Conservation (phyloP, 2,888 invertebrate genomes). For the Rhagonycha lutea region DNA sequence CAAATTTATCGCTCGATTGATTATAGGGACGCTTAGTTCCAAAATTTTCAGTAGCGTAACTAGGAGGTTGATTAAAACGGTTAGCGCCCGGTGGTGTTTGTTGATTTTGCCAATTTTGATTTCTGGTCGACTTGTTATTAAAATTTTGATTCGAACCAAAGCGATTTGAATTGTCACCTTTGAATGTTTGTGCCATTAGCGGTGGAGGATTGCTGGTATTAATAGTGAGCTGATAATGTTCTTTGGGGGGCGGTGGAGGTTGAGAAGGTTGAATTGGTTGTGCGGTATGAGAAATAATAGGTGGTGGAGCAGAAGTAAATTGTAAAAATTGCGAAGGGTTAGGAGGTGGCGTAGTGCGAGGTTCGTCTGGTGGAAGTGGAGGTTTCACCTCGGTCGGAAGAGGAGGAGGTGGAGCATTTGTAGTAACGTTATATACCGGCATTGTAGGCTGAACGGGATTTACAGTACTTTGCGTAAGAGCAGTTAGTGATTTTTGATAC, state of each 20-base stretch:
- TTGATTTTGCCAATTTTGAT: constrained; percentile 20
- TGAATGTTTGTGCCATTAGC: background rate
- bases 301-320: constrained; percentile 39
- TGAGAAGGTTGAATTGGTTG: constrained; percentile 39
- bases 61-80: constrained; percentile 17
- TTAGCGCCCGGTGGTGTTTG: background rate
- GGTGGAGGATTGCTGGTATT: constrained; percentile 8
- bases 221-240: constrained; percentile 41
- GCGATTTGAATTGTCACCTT: background rate
- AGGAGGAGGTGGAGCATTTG: constrained; percentile 56
- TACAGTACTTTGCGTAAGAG: constrained; percentile 38
- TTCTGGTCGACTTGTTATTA: constrained; percentile 7
- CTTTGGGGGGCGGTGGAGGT: constrained; percentile 40
- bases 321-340: constrained; percentile 29
- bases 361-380: constrained; percentile 51
- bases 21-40: constrained; percentile 27
- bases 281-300: constrained; percentile 36
- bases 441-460: constrained; percentile 36
- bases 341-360: constrained; percentile 38
- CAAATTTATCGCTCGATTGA: constrained; percentile 20
- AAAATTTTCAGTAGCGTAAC: background rate
- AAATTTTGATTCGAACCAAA: constrained; percentile 14
- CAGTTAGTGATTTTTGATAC: constrained; percentile 60
- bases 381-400: constrained; percentile 55
- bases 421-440: constrained; percentile 42